Percentiles rank a stretch among this genome's conserved stretches.
Evolutionary conservation across 2,888 invertebrate genomes (phyloP).

Genomic region (Tachina grossa): DNA sequence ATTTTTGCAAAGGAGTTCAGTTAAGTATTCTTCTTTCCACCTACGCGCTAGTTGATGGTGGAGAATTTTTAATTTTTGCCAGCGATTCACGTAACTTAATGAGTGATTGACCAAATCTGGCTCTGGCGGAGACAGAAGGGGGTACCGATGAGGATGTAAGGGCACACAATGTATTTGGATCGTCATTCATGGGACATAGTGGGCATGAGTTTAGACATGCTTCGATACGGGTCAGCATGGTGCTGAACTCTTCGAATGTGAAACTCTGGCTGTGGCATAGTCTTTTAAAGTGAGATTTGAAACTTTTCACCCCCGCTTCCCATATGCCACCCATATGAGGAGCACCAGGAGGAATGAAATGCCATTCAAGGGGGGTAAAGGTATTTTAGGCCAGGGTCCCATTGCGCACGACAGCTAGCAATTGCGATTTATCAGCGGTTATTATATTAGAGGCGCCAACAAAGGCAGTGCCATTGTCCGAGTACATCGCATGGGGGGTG

Average conservation of each 20-base stretch:
- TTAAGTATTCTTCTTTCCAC: no score
- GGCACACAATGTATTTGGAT: background rate
- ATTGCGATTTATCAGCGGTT: background rate
- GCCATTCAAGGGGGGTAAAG: background rate
- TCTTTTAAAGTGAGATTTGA: background rate
- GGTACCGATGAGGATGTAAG: background rate
- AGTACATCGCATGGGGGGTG: background rate
- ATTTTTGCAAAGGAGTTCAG: no score
- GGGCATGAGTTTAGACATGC: background rate
- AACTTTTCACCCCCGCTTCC: background rate
- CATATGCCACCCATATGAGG: background rate
- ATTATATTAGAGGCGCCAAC: background rate
- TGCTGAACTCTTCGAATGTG: constrained; percentile 8
- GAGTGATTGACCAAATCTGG: background rate
- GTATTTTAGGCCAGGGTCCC: background rate
- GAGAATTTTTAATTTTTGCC: no score
- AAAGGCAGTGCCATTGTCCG: constrained; percentile 1
- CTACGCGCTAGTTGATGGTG: no score
- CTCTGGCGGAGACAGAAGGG: no score
- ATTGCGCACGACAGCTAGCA: background rate
- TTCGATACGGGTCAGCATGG: constrained; percentile 2
- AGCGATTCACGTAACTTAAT: no score
- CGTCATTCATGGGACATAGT: background rate
- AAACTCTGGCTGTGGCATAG: background rate
- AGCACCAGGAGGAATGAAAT: background rate